These are phyloP conservation scores for Antedon mediterranea DNA, from an alignment of 53 echinoderm and acorn worm species.

Conservation along the genomic window DNA sequence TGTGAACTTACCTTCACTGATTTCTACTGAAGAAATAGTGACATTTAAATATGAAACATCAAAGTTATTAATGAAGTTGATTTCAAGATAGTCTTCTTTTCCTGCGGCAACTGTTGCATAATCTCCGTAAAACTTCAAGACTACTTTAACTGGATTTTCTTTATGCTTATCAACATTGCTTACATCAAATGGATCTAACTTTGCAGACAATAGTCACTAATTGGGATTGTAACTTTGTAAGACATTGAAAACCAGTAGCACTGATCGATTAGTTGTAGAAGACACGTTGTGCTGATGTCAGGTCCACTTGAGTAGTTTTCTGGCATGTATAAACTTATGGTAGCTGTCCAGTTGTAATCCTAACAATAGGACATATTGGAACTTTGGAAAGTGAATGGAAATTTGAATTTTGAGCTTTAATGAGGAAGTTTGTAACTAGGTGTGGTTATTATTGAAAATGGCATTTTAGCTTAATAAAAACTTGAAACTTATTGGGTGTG, in stretches of 20 bases:
- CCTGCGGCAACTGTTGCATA: slow-evolving; percentile 53
- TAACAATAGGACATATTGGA: neutral
- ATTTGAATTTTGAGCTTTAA: neutral
- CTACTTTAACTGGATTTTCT: slow-evolving; percentile 24
- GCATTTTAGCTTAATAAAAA: no score
- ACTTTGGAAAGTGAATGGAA: no score
- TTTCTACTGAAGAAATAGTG: slow-evolving; percentile 31
- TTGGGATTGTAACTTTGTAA: slow-evolving; percentile 34
- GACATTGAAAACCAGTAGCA: slow-evolving; percentile 42
- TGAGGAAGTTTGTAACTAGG: no score
- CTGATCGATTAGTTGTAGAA: slow-evolving; percentile 58
- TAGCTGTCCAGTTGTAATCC: slow-evolving; percentile 60
- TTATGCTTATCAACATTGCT: slow-evolving; percentile 9
- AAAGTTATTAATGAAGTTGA: slow-evolving; percentile 56
- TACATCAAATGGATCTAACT: slow-evolving; percentile 57
- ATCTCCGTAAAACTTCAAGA: slow-evolving; percentile 44
- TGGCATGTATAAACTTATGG: slow-evolving; percentile 41
- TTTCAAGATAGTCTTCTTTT: slow-evolving; percentile 33
- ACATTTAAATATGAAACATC: slow-evolving; percentile 32
- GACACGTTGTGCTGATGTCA: slow-evolving; percentile 33
- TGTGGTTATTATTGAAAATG: no score
- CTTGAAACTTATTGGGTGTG: no score
- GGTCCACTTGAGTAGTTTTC: slow-evolving; percentile 59
- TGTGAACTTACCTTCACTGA: slow-evolving; percentile 38
- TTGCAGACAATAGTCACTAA: slow-evolving; percentile 30